Evolutionary conservation across 2,888 invertebrate species (phyloP).

Genomic region (Ischnura elegans): DNA sequence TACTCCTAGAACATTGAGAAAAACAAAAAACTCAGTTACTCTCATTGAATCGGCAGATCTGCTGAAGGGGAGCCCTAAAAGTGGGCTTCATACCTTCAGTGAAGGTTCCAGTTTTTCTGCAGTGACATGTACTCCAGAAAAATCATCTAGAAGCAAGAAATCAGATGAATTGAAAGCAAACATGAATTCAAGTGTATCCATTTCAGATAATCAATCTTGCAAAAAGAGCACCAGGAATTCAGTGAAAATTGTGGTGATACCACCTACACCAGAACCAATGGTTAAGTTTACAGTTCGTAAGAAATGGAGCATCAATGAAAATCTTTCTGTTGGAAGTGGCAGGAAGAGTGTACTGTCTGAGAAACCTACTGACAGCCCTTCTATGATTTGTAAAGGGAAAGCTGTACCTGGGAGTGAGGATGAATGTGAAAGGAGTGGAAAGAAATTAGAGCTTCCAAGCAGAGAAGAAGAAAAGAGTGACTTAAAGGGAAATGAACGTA

Average conservation of each 20-base stretch:
- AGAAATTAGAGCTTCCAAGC: neutral
- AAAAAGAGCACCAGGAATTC: neutral
- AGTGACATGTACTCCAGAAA: neutral
- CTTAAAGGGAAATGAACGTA: too few relatives aligned
- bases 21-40: neutral
- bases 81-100: neutral
- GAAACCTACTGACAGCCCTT: neutral
- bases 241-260: neutral
- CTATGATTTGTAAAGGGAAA: neutral
- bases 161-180: neutral
- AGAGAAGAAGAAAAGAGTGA: neutral
- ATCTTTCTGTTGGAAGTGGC: neutral
- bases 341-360: neutral
- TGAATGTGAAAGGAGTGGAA: neutral
- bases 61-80: neutral
- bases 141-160: neutral
- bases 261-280: neutral
- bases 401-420: neutral
- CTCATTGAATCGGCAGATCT: neutral
- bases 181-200: neutral
- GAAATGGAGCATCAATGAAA: neutral
- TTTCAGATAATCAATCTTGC: neutral
- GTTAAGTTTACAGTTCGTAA: neutral
- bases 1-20: neutral
- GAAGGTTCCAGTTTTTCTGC: neutral